Percentiles rank a stretch among this genome's conserved stretches.
Evolutionary conservation across 2,797 vertebrate species (phyloP).

Genomic region (Chaetophractus vellerosus): DNA sequence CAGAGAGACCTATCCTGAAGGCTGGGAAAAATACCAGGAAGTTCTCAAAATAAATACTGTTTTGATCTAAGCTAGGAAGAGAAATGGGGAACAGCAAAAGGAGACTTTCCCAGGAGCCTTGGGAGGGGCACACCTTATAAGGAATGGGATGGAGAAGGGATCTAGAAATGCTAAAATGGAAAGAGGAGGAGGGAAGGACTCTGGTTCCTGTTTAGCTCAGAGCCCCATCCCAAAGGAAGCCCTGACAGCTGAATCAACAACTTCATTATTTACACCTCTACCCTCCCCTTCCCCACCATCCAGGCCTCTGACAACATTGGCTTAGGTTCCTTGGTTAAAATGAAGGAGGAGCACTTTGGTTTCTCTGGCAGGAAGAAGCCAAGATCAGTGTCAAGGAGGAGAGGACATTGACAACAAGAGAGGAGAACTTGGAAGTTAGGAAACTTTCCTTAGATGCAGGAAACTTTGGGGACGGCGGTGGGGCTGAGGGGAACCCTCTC

Average conservation of each 20-base stretch:
- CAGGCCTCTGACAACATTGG: neutral
- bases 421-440: neutral
- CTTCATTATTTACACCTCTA: neutral
- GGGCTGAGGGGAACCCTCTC: neutral
- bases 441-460: neutral
- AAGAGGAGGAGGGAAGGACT: neutral
- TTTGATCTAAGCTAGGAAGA: neutral
- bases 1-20: neutral
- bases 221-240: neutral
- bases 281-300: neutral
- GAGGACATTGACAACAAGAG: neutral
- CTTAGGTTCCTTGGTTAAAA: neutral
- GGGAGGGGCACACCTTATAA: accelerated
- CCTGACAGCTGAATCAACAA: constrained; percentile 49
- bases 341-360: neutral
- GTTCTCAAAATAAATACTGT: neutral
- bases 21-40: neutral
- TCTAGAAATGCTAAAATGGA: neutral
- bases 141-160: neutral
- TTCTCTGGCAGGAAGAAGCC: neutral
- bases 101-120: neutral
- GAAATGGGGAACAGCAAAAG: neutral
- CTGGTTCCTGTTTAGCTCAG: neutral
- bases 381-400: neutral
- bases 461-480: neutral